phyloP scores from a whole-genome alignment of 2,797 vertebrate genomes.

The Pseudomugil gertrudae region DNA sequence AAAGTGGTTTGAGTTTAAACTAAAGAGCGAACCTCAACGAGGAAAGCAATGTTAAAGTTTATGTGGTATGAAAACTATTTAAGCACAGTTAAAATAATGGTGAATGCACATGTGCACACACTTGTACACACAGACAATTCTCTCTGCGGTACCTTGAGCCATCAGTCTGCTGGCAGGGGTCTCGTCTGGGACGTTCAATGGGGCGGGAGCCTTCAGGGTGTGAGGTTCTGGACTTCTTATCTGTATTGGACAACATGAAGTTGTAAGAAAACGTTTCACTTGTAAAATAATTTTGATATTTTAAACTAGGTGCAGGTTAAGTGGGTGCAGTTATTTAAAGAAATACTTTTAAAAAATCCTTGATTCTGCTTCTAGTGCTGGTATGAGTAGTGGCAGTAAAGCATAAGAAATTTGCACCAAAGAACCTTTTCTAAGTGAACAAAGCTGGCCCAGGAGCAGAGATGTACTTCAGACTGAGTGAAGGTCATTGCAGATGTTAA shows the following conservation, averaged over 20 bases:
- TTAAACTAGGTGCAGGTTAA: neutral
- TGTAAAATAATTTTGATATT: neutral
- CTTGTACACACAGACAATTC: neutral
- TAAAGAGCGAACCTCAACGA: conserved; percentile 11
- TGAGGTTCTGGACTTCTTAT: conserved; percentile 75
- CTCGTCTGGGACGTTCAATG: conserved; percentile 69
- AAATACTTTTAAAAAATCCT: too few species aligned
- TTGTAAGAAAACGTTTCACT: conserved; percentile 22
- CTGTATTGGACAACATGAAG: conserved; percentile 65
- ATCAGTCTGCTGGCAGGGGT: conserved; percentile 79
- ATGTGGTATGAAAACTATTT: conserved; percentile 22
- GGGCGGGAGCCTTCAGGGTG: conserved; percentile 56
- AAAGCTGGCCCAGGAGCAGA: neutral
- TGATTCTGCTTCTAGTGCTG: too few species aligned
- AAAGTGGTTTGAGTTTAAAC: conserved; percentile 20
- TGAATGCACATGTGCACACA: conserved; percentile 14
- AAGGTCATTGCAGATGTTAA: neutral
- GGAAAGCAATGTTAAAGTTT: conserved; percentile 23
- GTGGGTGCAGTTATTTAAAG: too few species aligned
- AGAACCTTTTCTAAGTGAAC: too few species aligned
- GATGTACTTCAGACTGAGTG: neutral
- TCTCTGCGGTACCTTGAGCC: conserved; percentile 85
- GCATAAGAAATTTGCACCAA: too few species aligned
- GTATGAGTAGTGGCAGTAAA: too few species aligned
- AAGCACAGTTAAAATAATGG: conserved; percentile 11